These are phyloP conservation scores for Meda fulgida DNA, from an alignment of 2,797 vertebrate species.

Conservation along the genomic window DNA sequence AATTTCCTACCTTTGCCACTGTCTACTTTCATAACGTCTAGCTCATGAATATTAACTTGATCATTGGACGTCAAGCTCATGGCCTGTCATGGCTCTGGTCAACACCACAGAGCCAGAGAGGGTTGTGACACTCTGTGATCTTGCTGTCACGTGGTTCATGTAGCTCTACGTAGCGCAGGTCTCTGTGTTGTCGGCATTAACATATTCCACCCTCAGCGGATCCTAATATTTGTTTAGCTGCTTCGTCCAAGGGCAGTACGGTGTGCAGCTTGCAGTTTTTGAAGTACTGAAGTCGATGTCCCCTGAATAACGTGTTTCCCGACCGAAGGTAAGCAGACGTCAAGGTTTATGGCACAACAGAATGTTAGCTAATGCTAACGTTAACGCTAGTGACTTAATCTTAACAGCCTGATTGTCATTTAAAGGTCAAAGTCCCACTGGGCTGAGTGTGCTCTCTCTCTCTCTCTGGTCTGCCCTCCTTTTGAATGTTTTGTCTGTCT, in stretches of 20 bases:
- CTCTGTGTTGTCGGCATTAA: no score
- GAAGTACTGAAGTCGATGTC: neutral
- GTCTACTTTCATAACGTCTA: neutral
- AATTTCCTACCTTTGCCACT: neutral
- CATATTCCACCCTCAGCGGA: no score
- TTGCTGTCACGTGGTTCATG: no score
- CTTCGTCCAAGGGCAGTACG: neutral
- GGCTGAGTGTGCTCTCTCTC: neutral
- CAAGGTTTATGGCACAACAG: neutral
- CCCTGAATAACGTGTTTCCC: neutral
- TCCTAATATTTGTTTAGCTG: no score
- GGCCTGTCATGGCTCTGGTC: no score
- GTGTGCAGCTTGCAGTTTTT: neutral
- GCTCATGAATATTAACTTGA: neutral
- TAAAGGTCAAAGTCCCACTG: constrained; percentile 2
- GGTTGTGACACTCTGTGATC: no score
- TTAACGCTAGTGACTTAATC: neutral
- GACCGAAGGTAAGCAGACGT: constrained; percentile 28
- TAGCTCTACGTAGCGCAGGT: no score
- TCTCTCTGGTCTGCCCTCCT: neutral
- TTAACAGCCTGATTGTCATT: neutral
- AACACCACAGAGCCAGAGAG: no score
- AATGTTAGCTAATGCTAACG: constrained; percentile 40
- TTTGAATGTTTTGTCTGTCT: neutral
- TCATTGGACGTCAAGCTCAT: neutral